phyloP scores from a whole-genome alignment of 2,888 invertebrate genomes.

The Tortrix viridana region DNA sequence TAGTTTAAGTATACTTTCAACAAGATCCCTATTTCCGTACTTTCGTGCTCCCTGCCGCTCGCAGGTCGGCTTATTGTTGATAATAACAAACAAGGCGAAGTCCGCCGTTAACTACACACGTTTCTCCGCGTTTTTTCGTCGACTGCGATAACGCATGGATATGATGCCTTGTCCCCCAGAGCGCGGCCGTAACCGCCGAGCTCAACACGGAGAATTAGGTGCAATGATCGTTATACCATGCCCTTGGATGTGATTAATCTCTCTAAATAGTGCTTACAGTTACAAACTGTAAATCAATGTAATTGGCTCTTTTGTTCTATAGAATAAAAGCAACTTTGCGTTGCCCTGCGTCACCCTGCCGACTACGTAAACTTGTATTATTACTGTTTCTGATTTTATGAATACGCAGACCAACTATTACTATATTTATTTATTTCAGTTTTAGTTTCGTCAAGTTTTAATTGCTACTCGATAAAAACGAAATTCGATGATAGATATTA shows the following conservation, averaged over 20 bases:
- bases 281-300: background rate
- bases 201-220: conserved; percentile 32
- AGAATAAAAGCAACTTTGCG: too few relatives aligned
- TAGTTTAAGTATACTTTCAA: too few relatives aligned
- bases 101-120: conserved; percentile 70
- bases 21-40: conserved; percentile 41
- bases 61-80: conserved; percentile 65
- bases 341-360: too few relatives aligned
- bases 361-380: too few relatives aligned
- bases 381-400: too few relatives aligned
- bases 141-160: conserved; percentile 32
- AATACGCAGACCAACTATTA: too few relatives aligned
- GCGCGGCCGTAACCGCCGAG: conserved; percentile 29
- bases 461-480: too few relatives aligned
- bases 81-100: conserved; percentile 80
- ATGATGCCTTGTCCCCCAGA: conserved; percentile 34
- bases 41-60: conserved; percentile 50
- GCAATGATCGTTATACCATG: conserved; percentile 13
- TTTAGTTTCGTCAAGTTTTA: too few relatives aligned
- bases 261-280: background rate
- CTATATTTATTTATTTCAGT: too few relatives aligned
- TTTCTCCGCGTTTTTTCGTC: conserved; percentile 49
- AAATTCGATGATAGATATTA: too few relatives aligned
- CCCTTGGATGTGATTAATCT: background rate
- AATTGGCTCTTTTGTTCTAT: background rate